Evolutionary conservation across 2,797 vertebrate genomes (phyloP).

Genomic region (Propithecus deckenii): DNA sequence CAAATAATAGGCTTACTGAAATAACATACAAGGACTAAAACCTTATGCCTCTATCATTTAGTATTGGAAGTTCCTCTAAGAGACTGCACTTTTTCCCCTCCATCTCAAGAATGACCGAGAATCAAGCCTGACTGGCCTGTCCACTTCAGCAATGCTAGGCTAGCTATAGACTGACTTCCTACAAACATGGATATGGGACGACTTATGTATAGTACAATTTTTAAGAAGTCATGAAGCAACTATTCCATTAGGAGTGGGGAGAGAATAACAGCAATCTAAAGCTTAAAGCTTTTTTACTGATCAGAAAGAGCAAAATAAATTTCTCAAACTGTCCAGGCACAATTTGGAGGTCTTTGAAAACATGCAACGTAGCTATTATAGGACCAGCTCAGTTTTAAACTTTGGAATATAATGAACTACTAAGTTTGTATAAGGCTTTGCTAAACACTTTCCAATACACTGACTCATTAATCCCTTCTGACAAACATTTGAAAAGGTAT

Average conservation of each 20-base stretch:
- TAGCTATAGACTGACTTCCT: conserved; percentile 25
- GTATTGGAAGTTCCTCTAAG: neutral
- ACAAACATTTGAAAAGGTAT: neutral
- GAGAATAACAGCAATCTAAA: neutral
- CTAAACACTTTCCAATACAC: conserved; percentile 22
- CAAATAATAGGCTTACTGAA: conserved; percentile 28
- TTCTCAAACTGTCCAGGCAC: conserved; percentile 48
- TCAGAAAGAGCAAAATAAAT: neutral
- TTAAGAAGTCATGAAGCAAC: conserved; percentile 17
- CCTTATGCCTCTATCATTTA: neutral
- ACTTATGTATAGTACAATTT: neutral
- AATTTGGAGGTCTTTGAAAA: neutral
- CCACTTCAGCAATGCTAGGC: conserved; percentile 43
- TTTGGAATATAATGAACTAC: neutral
- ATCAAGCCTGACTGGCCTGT: conserved; percentile 35
- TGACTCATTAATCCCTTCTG: neutral
- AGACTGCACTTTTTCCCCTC: conserved; percentile 28
- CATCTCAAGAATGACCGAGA: conserved; percentile 67
- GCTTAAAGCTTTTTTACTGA: conserved; percentile 35
- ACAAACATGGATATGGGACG: neutral
- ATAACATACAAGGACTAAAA: neutral
- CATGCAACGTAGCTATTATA: neutral
- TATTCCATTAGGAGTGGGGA: neutral
- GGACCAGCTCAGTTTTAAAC: neutral
- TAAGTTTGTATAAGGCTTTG: neutral